Base-by-base conservation (phyloP, 2,797 vertebrate species). In the Acanthiza pusilla region DNA sequence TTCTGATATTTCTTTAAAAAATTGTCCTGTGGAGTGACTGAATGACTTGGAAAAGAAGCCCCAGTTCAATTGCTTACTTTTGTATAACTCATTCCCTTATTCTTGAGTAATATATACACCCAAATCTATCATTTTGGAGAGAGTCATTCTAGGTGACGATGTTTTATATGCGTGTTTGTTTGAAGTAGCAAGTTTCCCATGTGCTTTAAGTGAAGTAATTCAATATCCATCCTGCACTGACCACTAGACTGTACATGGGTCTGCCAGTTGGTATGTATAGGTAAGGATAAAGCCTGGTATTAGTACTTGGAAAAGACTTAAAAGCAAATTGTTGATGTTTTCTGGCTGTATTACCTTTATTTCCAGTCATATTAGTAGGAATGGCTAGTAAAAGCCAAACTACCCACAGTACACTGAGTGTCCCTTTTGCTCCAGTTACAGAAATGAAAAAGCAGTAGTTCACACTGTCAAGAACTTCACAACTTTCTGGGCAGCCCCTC, bases 401-500 rank as follows among this genome's bases (percentile, higher is more conserved):
- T 16, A 63, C 9, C 4, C 9, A 25, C 0, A 0, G 26, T 50
- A 51, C 15, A 34, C 2, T 17, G 23, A 38, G 10, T 40, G 9
- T 45, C 9, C 32, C 22, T 89, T n/a, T 23, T 75, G 23, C 12
- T 48, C 3, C 21, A 2, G 5, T 57, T 57, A 61, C 19, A 62
- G 30, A 77, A 18, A 53, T 29, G 3, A 48, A 85, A 42, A 43
- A 17, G 23, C 12, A 62, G 7, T 32, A 27, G 3, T 48, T 74
- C 17, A 23, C 8, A 10, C 9, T 60, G 19, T 25, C 22, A 38
- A 38, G 38, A 11, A 38, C 65, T 68, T 38, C 38, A 9, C 7
- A 74, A 26, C 57, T 47, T 43, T n/a, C n/a, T 30, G 43, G 19
- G 25, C 12, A 83, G 13, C 4, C 22, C 5, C 40, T 43, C 62